Evolutionary conservation across 2,113 vertebrate species (phyloP), one percentile per base, ranked within the genome.

Genomic region (Aphyosemion australe): DNA sequence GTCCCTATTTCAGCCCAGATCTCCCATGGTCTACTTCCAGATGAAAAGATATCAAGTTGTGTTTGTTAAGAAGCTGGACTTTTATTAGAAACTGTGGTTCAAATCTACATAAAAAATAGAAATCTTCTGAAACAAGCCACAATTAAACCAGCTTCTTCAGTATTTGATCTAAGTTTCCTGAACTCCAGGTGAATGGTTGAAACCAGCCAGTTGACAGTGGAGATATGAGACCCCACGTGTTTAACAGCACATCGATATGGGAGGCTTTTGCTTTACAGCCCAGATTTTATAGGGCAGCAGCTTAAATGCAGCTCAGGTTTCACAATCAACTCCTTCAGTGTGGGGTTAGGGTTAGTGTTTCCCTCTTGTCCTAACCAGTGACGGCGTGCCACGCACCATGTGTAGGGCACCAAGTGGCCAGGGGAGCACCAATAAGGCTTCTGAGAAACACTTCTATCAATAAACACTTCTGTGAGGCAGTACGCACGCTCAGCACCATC

Each of bases 241-340:
- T 90, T 90, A 89, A 88, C 74, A 84, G 81, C 75, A 74, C 69
- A 79, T 79, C 87, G 86, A 90, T 89, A 91, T 88, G 87, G 89
- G 90, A 88, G 84, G 84, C 76, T 84, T 88, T 81, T 58, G 69
- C 85, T 91, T 91, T 92, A 92, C 76, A 83, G 84, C 80, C 79
- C 14, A 3, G 65, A 72, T 78, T 92, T 91, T 92, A 92, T 88
- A 86, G 85, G 65, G 57, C 58, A 49, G 89, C 72, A 83, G 87
- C 80, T 90, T 90, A 91, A 92, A 85, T 42, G 60, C 69, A 72
- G 87, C 84, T 93, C 87, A 76, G 72, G 80, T 93, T 94, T 92
- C 91, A 79, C 47, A 47, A 62, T 45, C 75, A 10, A 86, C 78
- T 90, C 79, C 84, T 87, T 86, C 74, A 79, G 77, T 77, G 75